These are phyloP conservation scores for Harpalus rufipes DNA, from an alignment of 2,888 invertebrate species.

Conservation along the genomic window DNA sequence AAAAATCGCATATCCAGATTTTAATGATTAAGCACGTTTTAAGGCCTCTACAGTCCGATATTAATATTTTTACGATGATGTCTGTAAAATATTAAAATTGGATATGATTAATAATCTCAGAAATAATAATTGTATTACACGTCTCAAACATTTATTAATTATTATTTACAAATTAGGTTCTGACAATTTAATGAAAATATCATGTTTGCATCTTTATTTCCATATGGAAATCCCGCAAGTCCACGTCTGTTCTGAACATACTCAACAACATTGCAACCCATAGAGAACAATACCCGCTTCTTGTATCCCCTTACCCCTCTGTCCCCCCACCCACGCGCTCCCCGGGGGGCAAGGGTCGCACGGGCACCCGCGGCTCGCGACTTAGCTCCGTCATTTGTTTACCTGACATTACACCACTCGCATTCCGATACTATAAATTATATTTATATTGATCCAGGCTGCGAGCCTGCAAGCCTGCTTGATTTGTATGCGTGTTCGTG, in stretches of 20 bases:
- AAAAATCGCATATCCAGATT: too few species aligned
- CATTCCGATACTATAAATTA: conserved; percentile 75
- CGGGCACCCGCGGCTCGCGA: conserved; percentile 70
- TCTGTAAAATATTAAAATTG: too few species aligned
- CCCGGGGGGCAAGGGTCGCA: conserved; percentile 68
- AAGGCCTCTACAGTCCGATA: too few species aligned
- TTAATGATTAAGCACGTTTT: too few species aligned
- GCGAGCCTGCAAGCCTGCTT: conserved; percentile 40
- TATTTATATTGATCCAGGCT: conserved; percentile 73
- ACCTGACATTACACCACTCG: conserved; percentile 72
- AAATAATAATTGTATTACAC: too few species aligned
- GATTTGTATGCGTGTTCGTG: conserved; percentile 62
- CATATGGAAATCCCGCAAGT: not conserved
- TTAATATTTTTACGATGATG: too few species aligned
- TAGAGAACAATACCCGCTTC: conserved; percentile 55
- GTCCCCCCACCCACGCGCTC: conserved; percentile 68
- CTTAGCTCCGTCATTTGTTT: conserved; percentile 74
- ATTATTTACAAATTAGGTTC: too few species aligned
- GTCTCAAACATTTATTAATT: too few species aligned
- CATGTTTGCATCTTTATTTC: not conserved
- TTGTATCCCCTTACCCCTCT: not conserved
- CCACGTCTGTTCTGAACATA: conserved; percentile 6
- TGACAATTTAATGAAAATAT: too few species aligned
- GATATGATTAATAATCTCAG: too few species aligned
- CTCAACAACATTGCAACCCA: conserved; percentile 25